Conservation (phyloP, 2,888 invertebrate species). For the Ceramica pisi region DNA sequence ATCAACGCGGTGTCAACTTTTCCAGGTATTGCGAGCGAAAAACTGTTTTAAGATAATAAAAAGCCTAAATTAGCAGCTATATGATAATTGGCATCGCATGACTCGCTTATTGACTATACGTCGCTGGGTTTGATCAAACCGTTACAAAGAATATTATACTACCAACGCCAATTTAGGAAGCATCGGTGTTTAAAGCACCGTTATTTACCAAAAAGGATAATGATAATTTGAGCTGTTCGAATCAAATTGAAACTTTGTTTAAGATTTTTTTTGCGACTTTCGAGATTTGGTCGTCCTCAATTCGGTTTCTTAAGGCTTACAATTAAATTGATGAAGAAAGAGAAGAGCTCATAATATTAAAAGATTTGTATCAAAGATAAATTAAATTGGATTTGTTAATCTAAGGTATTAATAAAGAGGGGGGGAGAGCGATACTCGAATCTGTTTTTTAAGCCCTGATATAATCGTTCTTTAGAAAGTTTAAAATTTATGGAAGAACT, state of each 20-base stretch:
- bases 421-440: background rate
- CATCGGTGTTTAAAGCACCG: background rate
- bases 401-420: conserved; percentile 3
- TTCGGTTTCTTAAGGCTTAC: conserved; percentile 2
- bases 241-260: background rate
- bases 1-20: background rate
- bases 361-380: conserved; percentile 4
- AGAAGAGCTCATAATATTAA: background rate
- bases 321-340: background rate
- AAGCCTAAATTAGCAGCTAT: conserved; percentile 8
- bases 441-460: background rate
- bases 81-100: conserved; percentile 1
- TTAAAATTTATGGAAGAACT: background rate
- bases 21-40: background rate
- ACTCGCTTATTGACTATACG: background rate
- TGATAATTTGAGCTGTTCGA: background rate
- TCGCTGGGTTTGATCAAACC: background rate
- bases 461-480: background rate
- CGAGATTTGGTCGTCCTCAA: background rate
- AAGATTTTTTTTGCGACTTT: too few species aligned
- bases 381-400: conserved; percentile 21
- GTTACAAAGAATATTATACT: background rate
- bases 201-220: conserved; percentile 16
- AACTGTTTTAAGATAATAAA: background rate
- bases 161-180: conserved; percentile 1